Base-by-base conservation (phyloP, 1,140 invertebrate species). In the Anastrepha obliqua region DNA sequence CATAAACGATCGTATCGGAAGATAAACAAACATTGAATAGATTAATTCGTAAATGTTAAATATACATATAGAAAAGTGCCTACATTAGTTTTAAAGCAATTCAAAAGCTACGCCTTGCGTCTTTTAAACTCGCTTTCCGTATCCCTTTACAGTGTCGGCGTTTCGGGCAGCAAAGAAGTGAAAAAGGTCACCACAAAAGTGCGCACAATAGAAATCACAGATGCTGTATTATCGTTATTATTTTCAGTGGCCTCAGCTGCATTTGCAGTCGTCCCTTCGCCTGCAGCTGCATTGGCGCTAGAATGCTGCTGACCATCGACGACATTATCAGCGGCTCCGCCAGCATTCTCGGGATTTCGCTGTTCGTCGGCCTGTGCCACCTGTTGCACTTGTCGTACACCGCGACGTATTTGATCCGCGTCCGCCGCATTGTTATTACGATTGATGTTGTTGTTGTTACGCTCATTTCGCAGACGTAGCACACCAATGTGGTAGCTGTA, bases 151-250 rank as follows among this genome's bases (percentile, higher is more conserved):
- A 93, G 70, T 89, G 92, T 91, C 65, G 95, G 95, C 89, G 95
- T 95, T 92, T 96, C 96, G 29, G 96, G 96, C 89, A 97, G 95
- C 70, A 97, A 94, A 60, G 96, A 97, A 20, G 96, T 95, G 89
- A 97, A 96, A 91, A 97, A 96, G 58, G 95, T 95, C 70, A 95
- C 94, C 88, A 97, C 95, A 92, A 96, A 96, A 88, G 96, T 96
- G 95, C 96, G 96, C 60, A 95, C 94, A 55, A 96, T 93, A 85
- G 95, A 95, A 88, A 96, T 94, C 89, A 95, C 93, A 87, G 95
- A 95, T 86, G 95, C 95, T 89, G 95, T 93, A 88, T 90, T 93
- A 88, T 90, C 94, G 81, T 94, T 93, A 87, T 94, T 94, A 81
- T 87, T 81, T 42, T 88, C 85, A 70, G 74, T 64, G 39, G 90